A percentile compares a stretch with the other conserved stretches of the same genome.
Evolutionary conservation across 2,797 vertebrate species (phyloP).

Genomic region (Intellagama lesueurii): DNA sequence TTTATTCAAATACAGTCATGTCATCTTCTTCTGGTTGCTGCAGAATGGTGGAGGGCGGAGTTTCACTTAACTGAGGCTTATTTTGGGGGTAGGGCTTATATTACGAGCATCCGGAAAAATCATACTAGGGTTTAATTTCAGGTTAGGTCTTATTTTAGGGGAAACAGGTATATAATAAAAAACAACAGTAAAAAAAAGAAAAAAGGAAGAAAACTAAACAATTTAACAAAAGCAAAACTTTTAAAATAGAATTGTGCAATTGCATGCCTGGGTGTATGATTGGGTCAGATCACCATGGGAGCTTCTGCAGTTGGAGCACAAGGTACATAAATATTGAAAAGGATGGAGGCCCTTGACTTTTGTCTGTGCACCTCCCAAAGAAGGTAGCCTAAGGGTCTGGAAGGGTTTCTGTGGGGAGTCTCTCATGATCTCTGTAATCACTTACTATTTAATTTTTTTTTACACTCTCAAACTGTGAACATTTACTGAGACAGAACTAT

Average conservation of each 20-base stretch:
- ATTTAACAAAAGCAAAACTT: not conserved
- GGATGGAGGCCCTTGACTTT: not conserved
- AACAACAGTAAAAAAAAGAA: not conserved
- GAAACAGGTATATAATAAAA: not conserved
- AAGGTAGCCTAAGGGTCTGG: not conserved
- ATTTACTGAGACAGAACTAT: not conserved
- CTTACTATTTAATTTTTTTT: not conserved
- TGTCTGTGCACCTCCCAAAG: too few species aligned
- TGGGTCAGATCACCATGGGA: too few species aligned
- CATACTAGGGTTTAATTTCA: too few species aligned
- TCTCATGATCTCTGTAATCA: not conserved
- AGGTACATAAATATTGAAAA: not conserved
- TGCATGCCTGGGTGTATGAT: too few species aligned
- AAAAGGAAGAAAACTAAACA: not conserved
- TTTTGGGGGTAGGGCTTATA: too few species aligned
- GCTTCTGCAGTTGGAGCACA: too few species aligned
- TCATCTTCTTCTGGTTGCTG: too few species aligned
- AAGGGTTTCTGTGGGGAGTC: not conserved
- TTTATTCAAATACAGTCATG: too few species aligned
- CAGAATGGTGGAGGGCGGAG: too few species aligned
- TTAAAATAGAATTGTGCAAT: not conserved
- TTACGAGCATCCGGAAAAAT: too few species aligned
- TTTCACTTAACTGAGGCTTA: too few species aligned
- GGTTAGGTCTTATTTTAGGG: too few species aligned
- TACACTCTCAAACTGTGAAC: not conserved